These are phyloP conservation scores for Aricia agestis DNA, from an alignment of 1,140 invertebrate genomes.

Conservation along the genomic window DNA sequence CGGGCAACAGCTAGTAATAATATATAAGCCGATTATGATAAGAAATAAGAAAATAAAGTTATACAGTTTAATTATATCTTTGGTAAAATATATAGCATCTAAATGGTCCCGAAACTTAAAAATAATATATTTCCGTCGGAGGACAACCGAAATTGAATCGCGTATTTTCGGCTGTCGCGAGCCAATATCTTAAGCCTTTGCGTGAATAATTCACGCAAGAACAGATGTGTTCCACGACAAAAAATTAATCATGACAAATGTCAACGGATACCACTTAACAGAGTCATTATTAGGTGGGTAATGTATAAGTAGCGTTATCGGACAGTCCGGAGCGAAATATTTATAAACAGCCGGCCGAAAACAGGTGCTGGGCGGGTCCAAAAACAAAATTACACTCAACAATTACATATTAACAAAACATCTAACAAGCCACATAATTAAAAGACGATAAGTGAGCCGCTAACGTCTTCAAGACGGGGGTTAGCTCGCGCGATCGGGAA, in stretches of 20 bases:
- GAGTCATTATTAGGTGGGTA: slow-evolving; percentile 8
- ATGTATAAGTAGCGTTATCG: slow-evolving; percentile 10
- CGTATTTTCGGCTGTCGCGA: neutral
- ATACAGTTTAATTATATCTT: too few species aligned
- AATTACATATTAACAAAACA: slow-evolving; percentile 15
- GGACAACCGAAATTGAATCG: neutral
- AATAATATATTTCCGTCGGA: too few species aligned
- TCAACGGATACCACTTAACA: slow-evolving; percentile 13
- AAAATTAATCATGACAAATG: slow-evolving; percentile 6
- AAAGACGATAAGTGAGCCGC: slow-evolving; percentile 11
- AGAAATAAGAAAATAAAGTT: too few species aligned
- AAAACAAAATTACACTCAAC: slow-evolving; percentile 6
- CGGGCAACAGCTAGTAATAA: too few species aligned
- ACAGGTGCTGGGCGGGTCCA: slow-evolving; percentile 6
- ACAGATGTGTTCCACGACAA: slow-evolving; percentile 4
- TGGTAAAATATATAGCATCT: too few species aligned
- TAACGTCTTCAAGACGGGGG: slow-evolving; percentile 8
- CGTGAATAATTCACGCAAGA: neutral
- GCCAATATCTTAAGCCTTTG: neutral
- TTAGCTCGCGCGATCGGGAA: neutral
- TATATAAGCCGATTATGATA: too few species aligned
- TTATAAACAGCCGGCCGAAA: slow-evolving; percentile 13
- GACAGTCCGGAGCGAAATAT: slow-evolving; percentile 7
- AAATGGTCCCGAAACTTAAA: too few species aligned
- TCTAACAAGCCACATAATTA: slow-evolving; percentile 15